These are phyloP conservation scores for Eremobia ochroleuca DNA, from an alignment of 2,888 invertebrate genomes.

Conservation along the genomic window DNA sequence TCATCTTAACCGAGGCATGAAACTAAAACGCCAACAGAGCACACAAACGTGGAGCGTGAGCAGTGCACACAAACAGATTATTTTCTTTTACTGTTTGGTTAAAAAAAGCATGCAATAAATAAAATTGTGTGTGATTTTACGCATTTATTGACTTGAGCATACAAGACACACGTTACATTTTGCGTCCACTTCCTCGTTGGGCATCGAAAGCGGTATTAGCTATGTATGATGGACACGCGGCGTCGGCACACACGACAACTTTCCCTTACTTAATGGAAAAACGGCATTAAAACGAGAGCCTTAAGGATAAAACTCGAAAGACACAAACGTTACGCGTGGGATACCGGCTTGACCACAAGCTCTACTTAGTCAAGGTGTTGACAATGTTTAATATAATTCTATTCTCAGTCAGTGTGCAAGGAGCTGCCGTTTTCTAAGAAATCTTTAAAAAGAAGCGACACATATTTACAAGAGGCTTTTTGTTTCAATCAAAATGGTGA, in stretches of 20 bases:
- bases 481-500: conserved; percentile 12
- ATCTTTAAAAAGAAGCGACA: conserved; percentile 26
- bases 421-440: conserved; percentile 45
- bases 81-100: conserved; percentile 19
- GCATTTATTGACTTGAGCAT: conserved; percentile 60
- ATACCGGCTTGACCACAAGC: conserved; percentile 75
- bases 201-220: conserved; percentile 88
- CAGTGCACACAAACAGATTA: conserved; percentile 4
- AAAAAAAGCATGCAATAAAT: conserved; percentile 45
- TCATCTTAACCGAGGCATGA: conserved; percentile 25
- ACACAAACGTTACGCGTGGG: conserved; percentile 73
- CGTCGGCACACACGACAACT: conserved; percentile 83
- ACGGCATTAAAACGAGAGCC: conserved; percentile 82
- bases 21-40: conserved; percentile 22
- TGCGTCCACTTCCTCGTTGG: conserved; percentile 83
- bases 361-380: conserved; percentile 68
- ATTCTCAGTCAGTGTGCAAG: conserved; percentile 35
- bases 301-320: conserved; percentile 83
- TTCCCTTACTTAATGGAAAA: conserved; percentile 89
- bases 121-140: conserved; percentile 48
- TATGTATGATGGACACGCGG: conserved; percentile 85
- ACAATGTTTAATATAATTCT: conserved; percentile 68
- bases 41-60: conserved; percentile 6
- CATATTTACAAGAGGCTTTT: conserved; percentile 1
- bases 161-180: conserved; percentile 66